Evolutionary conservation across 2,113 vertebrate genomes (phyloP).

Genomic region (Hippocampus barbouri): DNA sequence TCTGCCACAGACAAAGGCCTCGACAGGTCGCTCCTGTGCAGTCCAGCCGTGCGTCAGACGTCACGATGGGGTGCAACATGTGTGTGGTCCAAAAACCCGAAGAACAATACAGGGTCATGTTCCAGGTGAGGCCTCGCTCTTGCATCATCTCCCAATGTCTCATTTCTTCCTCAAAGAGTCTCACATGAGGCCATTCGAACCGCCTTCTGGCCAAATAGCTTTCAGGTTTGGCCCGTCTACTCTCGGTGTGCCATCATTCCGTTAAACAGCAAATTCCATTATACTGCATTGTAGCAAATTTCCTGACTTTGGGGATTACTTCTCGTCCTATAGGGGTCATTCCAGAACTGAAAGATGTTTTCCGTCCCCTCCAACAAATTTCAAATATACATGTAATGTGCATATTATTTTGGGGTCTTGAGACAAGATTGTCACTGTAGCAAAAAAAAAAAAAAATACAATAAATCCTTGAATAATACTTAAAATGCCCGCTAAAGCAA

Average conservation of each 20-base stretch:
- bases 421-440: no score
- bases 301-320: neutral
- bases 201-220: neutral
- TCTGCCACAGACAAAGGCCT: conserved; percentile 59
- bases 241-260: no score
- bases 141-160: conserved; percentile 24
- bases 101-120: conserved; percentile 90
- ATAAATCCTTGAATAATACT: no score
- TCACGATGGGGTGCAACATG: conserved; percentile 89
- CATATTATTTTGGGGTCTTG: no score
- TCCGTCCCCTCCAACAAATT: no score
- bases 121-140: conserved; percentile 78
- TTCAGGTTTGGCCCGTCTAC: neutral
- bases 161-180: neutral
- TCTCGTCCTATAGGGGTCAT: no score
- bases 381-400: no score
- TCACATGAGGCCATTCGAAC: neutral
- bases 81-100: conserved; percentile 88
- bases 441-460: no score
- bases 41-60: conserved; percentile 16
- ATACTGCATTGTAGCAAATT: neutral
- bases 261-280: neutral
- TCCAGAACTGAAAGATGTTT: no score
- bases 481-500: no score
- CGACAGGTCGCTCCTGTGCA: conserved; percentile 17